Percentiles rank a stretch among this genome's conserved stretches.
Evolutionary conservation across 2,797 vertebrate genomes (phyloP).

Genomic region (Helarctos malayanus): DNA sequence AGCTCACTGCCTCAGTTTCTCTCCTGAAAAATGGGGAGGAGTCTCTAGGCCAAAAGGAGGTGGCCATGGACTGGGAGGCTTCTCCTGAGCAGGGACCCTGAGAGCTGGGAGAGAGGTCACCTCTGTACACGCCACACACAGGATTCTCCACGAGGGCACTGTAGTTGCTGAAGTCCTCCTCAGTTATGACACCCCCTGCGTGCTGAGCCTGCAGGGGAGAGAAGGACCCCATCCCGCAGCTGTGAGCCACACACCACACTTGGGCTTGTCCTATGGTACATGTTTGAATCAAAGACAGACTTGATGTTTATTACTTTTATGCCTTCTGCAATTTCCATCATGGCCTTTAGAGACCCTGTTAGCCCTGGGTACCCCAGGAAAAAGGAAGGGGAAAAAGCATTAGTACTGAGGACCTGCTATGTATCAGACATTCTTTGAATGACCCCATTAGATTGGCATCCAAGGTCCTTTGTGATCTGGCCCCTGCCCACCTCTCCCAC

Average conservation of each 20-base stretch:
- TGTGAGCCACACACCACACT: neutral
- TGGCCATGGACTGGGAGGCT: constrained; percentile 5
- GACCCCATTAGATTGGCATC: neutral
- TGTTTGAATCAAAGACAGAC: neutral
- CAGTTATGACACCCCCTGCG: constrained; percentile 94
- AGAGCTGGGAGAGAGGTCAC: constrained; percentile 88
- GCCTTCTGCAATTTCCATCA: constrained; percentile 29
- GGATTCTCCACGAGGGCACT: constrained; percentile 93
- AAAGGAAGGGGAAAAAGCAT: neutral
- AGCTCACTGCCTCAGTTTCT: constrained; percentile 67
- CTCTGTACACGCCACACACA: constrained; percentile 94
- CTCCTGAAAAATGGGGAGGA: constrained; percentile 48
- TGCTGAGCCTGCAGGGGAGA: constrained; percentile 90
- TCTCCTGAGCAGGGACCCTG: constrained; percentile 50
- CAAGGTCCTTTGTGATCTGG: neutral
- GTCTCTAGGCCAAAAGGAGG: constrained; percentile 28
- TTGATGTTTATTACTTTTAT: constrained; percentile 18
- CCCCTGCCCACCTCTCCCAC: neutral
- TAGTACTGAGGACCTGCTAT: neutral
- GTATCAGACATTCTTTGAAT: neutral
- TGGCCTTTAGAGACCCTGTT: neutral
- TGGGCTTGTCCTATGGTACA: neutral
- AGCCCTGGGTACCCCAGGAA: neutral
- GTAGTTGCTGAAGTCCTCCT: constrained; percentile 97
- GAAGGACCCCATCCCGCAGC: constrained; percentile 45